Percentiles rank a stretch among this genome's conserved stretches.
phyloP scores from a whole-genome alignment of 2,888 invertebrate species.

The Heliconius ismenius region DNA sequence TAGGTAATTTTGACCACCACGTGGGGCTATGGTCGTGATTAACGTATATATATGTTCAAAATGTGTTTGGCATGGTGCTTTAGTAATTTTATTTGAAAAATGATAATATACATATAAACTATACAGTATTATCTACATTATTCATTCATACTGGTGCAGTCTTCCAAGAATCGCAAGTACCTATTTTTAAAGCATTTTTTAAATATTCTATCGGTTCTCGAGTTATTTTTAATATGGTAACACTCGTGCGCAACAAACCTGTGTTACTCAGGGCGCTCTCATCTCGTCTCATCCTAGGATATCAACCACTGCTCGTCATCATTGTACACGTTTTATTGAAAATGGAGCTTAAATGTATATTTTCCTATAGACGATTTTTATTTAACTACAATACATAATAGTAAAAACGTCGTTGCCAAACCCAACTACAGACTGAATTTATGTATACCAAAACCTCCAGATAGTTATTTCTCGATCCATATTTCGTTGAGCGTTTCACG shows the following conservation, averaged over 20 bases:
- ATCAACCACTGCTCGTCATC: slow-evolving; percentile 38
- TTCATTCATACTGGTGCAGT: slow-evolving; percentile 69
- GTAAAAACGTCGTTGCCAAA: slow-evolving; percentile 77
- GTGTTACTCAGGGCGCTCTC: slow-evolving; percentile 34
- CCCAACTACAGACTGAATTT: slow-evolving; percentile 77
- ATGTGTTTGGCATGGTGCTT: slow-evolving; percentile 76
- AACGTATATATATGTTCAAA: slow-evolving; percentile 59
- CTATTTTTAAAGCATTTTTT: slow-evolving; percentile 52
- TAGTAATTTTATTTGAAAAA: slow-evolving; percentile 68
- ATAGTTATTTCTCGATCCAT: slow-evolving; percentile 60
- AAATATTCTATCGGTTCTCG: slow-evolving; percentile 40
- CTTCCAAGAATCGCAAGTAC: slow-evolving; percentile 70
- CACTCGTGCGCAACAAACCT: slow-evolving; percentile 32
- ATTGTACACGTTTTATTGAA: slow-evolving; percentile 42
- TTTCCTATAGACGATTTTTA: slow-evolving; percentile 33
- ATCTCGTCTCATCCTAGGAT: slow-evolving; percentile 34
- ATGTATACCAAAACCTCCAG: slow-evolving; percentile 73
- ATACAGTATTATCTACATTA: slow-evolving; percentile 73
- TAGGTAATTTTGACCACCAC: slow-evolving; percentile 47
- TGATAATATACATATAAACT: slow-evolving; percentile 60
- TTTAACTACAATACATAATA: slow-evolving; percentile 46
- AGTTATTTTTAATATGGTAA: slow-evolving; percentile 38
- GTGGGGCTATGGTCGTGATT: slow-evolving; percentile 49
- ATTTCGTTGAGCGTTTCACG: slow-evolving; percentile 48
- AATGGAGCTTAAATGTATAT: slow-evolving; percentile 38